These are phyloP conservation scores for Marisa cornuarietis DNA, from an alignment of 1,140 invertebrate genomes.

Conservation along the genomic window DNA sequence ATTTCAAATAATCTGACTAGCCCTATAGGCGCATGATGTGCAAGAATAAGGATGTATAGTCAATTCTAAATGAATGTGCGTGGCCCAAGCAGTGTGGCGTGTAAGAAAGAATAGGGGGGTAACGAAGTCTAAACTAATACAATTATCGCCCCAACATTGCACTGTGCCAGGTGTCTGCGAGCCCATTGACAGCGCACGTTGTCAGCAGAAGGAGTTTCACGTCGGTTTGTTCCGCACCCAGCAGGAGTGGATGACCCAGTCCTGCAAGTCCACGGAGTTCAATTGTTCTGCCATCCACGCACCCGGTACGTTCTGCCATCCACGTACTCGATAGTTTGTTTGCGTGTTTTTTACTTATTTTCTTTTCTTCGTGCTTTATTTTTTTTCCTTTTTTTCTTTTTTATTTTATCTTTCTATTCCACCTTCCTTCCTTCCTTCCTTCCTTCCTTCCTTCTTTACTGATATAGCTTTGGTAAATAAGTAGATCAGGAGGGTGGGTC, in stretches of 20 bases:
- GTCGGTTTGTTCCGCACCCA: neutral
- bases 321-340: neutral
- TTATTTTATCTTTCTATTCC: neutral
- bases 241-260: slow-evolving; percentile 9
- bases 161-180: slow-evolving; percentile 20
- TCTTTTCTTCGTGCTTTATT: neutral
- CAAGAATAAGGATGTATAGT: too few species aligned
- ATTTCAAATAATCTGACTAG: too few species aligned
- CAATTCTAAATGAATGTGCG: too few species aligned
- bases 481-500: neutral
- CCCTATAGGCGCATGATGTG: too few species aligned
- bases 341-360: neutral
- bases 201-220: slow-evolving; percentile 2
- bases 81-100: too few species aligned
- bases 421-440: neutral
- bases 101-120: too few species aligned
- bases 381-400: neutral
- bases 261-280: slow-evolving; percentile 10
- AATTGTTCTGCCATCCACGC: neutral
- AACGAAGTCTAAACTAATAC: too few species aligned
- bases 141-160: neutral
- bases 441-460: neutral
- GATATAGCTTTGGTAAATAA: neutral
- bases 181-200: slow-evolving; percentile 1
- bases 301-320: neutral